These are phyloP conservation scores for Guaruba guarouba DNA, from an alignment of 2,113 vertebrate species.

Conservation along the genomic window DNA sequence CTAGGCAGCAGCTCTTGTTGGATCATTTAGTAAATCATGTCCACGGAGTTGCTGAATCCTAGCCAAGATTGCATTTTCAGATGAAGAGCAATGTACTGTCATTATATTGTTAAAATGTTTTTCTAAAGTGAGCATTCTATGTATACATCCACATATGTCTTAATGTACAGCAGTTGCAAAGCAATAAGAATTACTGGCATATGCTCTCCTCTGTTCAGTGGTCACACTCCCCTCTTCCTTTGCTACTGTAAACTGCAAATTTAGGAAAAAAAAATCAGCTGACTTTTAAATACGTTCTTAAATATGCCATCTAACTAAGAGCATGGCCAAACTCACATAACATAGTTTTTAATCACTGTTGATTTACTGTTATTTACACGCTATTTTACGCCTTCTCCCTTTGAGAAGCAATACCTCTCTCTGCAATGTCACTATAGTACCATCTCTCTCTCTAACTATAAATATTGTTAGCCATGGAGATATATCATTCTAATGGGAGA, in stretches of 20 bases:
- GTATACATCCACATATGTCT: background rate
- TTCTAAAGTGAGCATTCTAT: background rate
- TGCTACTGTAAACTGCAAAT: background rate
- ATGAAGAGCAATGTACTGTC: background rate
- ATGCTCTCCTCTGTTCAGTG: background rate
- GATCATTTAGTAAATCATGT: background rate
- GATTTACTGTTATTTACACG: background rate
- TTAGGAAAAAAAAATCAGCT: background rate
- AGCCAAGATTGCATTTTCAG: background rate
- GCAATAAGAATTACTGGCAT: background rate
- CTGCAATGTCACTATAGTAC: background rate
- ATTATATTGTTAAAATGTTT: background rate
- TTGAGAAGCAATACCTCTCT: background rate
- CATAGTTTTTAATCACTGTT: background rate
- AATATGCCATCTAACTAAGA: background rate
- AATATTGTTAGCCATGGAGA: background rate
- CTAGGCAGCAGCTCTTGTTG: background rate
- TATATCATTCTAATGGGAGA: background rate
- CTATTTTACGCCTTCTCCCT: background rate
- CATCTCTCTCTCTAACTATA: background rate
- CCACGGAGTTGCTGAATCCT: background rate
- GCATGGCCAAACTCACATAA: background rate
- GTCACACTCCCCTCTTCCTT: background rate
- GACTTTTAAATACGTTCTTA: background rate
- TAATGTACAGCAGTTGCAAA: background rate